Percentiles rank a stretch among this genome's conserved stretches.
Evolutionary conservation across 2,888 invertebrate species (phyloP).

Genomic region (Amiota communis): DNA sequence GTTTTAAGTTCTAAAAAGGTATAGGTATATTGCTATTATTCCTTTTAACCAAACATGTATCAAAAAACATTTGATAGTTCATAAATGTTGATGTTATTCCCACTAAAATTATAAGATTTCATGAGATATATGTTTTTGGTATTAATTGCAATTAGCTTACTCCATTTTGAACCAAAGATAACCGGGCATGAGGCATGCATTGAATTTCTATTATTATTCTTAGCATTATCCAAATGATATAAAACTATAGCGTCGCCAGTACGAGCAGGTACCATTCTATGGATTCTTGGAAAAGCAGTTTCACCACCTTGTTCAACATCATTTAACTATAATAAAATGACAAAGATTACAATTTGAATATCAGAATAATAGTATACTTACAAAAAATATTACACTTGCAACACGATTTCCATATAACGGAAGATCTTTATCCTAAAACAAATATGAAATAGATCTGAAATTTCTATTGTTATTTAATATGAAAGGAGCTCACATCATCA

Average conservation of each 20-base stretch:
- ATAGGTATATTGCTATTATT: background rate
- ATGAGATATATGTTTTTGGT: background rate
- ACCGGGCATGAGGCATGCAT: slow-evolving; percentile 45
- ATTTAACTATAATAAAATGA: slow-evolving; percentile 5
- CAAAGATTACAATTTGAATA: background rate
- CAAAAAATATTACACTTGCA: slow-evolving; percentile 5
- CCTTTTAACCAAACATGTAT: background rate
- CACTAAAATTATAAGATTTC: background rate
- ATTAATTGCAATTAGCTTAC: slow-evolving; percentile 32
- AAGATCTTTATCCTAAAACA: background rate
- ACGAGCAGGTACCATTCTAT: slow-evolving; percentile 35
- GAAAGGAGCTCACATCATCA: slow-evolving; percentile 36
- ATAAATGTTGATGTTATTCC: background rate
- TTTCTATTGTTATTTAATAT: no score
- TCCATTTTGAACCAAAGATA: slow-evolving; percentile 47
- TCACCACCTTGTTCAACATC: slow-evolving; percentile 43
- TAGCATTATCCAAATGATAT: slow-evolving; percentile 39
- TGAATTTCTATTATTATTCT: slow-evolving; percentile 18
- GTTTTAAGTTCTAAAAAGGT: background rate
- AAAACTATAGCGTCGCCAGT: slow-evolving; percentile 43
- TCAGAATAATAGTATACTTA: slow-evolving; percentile 1
- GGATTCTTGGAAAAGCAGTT: slow-evolving; percentile 43
- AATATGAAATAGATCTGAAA: no score
- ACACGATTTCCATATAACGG: background rate
- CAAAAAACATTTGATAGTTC: background rate